Evolutionary conservation across 2,113 vertebrate species (phyloP).

Genomic region (Cyanistes caeruleus): DNA sequence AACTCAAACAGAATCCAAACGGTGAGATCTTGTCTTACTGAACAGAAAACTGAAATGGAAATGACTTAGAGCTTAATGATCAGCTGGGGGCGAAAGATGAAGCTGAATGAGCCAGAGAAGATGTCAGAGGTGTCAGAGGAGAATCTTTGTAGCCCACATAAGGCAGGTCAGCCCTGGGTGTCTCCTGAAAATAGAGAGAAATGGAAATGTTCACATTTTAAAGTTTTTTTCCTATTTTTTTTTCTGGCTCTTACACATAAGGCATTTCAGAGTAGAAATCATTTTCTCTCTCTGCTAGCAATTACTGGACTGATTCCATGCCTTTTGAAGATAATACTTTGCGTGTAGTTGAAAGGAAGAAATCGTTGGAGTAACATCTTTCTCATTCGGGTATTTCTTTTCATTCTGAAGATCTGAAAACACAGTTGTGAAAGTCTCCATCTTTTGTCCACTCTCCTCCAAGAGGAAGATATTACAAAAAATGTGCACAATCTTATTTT

Average conservation of each 20-base stretch:
- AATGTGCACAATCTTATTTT: neutral
- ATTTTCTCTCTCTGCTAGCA: neutral
- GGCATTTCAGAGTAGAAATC: neutral
- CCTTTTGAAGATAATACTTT: constrained; percentile 26
- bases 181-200: neutral
- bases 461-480: neutral
- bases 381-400: neutral
- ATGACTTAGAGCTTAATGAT: neutral
- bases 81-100: neutral
- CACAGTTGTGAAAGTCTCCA: neutral
- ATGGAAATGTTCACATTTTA: neutral
- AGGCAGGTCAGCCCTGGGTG: neutral
- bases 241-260: neutral
- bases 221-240: neutral
- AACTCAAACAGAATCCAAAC: neutral
- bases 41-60: constrained; percentile 11
- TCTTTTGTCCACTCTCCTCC: neutral
- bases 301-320: constrained; percentile 11
- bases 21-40: neutral
- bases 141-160: neutral
- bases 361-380: neutral
- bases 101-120: neutral
- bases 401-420: neutral
- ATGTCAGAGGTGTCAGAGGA: neutral
- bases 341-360: neutral